Evolutionary conservation across 2,113 vertebrate genomes (phyloP).

Genomic region (Leptosomus discolor): DNA sequence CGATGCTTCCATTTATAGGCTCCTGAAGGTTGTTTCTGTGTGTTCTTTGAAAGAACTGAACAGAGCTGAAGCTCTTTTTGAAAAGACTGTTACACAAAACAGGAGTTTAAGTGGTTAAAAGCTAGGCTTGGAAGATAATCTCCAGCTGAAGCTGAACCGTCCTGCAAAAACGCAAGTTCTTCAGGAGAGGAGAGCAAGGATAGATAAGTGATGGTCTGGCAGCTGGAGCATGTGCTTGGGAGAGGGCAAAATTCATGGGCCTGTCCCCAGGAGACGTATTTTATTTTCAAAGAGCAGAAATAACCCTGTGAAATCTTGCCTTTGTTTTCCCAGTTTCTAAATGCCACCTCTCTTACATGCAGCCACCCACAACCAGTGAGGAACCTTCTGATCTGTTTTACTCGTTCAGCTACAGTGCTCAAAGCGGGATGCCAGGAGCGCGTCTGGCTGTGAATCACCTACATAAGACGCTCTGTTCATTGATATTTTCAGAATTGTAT

Average conservation of each 20-base stretch:
- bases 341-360: not conserved
- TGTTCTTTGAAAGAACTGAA: not conserved
- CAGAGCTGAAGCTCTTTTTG: not conserved
- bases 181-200: not conserved
- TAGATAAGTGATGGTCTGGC: not conserved
- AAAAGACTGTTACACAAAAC: not conserved
- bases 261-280: not conserved
- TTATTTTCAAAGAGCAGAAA: not conserved
- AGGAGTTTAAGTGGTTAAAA: not conserved
- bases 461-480: accelerated
- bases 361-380: not conserved
- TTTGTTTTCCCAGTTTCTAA: not conserved
- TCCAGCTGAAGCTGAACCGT: not conserved
- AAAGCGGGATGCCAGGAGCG: not conserved
- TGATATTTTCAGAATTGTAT: not conserved
- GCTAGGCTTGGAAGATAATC: not conserved
- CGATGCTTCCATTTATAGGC: not conserved
- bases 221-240: not conserved
- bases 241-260: not conserved
- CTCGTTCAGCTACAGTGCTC: accelerated
- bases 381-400: not conserved
- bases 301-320: not conserved
- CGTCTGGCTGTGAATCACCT: not conserved
- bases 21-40: not conserved
- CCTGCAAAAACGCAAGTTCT: not conserved